Percentiles rank a stretch among this genome's conserved stretches.
Conservation (phyloP, 2,797 vertebrate species). For the Onychomys torridus region DNA sequence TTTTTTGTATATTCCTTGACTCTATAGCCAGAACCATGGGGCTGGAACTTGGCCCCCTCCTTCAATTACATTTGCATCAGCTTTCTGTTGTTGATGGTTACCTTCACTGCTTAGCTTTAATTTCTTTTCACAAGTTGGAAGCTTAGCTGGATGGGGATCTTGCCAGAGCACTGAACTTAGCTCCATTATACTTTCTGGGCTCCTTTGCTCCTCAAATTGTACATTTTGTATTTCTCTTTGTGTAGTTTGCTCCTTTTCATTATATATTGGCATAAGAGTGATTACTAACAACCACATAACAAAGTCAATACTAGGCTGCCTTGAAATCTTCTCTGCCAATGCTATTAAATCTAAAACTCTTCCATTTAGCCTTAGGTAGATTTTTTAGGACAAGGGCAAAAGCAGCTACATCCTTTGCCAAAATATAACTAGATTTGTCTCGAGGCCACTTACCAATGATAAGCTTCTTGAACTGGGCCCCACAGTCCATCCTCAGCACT, state of each 20-base stretch:
- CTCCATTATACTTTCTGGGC: not conserved
- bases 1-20: not conserved
- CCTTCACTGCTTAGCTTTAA: too few species aligned
- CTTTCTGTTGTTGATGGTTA: not conserved
- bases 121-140: not conserved
- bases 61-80: not conserved
- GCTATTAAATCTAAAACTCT: not conserved
- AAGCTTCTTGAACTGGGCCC: not conserved
- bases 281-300: not conserved
- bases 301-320: not conserved
- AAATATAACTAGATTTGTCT: not conserved
- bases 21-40: not conserved
- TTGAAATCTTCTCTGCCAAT: not conserved
- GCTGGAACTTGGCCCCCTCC: not conserved
- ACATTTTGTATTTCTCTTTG: not conserved
- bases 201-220: not conserved
- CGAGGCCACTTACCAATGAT: not conserved
- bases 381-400: not conserved
- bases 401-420: not conserved
- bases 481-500: not conserved
- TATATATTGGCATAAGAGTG: not conserved
- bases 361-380: not conserved
- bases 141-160: not conserved
- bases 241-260: not conserved
- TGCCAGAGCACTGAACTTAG: not conserved